Conservation (phyloP, 2,888 invertebrate genomes). For the Macaria liturata region DNA sequence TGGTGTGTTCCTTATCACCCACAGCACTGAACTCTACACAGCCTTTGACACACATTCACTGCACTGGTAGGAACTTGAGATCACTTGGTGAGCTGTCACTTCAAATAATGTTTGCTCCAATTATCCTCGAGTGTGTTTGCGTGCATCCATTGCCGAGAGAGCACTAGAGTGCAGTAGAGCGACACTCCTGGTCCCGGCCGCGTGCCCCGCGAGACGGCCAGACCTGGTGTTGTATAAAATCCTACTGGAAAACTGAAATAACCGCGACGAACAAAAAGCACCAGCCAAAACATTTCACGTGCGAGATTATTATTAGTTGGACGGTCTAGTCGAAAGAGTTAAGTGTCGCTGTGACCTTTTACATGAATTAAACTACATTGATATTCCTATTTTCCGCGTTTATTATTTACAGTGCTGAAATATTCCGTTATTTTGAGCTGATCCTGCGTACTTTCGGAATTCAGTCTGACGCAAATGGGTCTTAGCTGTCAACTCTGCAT, state of each 20-base stretch:
- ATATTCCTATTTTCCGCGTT: constrained; percentile 56
- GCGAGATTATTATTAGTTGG: constrained; percentile 82
- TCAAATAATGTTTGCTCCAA: constrained; percentile 32
- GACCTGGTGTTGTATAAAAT: constrained; percentile 79
- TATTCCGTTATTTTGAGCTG: constrained; percentile 39
- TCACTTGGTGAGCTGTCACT: constrained; percentile 37
- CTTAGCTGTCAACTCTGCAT: constrained; percentile 50
- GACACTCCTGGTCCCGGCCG: constrained; percentile 43
- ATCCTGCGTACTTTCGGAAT: constrained; percentile 40
- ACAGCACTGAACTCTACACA: constrained; percentile 61
- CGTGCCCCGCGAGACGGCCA: constrained; percentile 72
- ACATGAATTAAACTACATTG: constrained; percentile 60
- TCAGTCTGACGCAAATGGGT: constrained; percentile 57
- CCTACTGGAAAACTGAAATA: constrained; percentile 84
- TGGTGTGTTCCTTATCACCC: constrained; percentile 49
- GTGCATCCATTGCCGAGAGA: constrained; percentile 47
- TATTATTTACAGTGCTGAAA: constrained; percentile 44
- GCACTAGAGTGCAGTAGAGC: constrained; percentile 38
- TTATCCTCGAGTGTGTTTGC: constrained; percentile 44
- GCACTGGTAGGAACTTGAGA: constrained; percentile 53
- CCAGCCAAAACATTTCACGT: constrained; percentile 83
- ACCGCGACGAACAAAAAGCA: constrained; percentile 82
- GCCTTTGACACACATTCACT: constrained; percentile 68
- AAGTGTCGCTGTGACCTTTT: constrained; percentile 72
- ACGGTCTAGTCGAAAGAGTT: constrained; percentile 81